Conservation (phyloP, 2,797 vertebrate genomes). For the Martes flavigula region DNA sequence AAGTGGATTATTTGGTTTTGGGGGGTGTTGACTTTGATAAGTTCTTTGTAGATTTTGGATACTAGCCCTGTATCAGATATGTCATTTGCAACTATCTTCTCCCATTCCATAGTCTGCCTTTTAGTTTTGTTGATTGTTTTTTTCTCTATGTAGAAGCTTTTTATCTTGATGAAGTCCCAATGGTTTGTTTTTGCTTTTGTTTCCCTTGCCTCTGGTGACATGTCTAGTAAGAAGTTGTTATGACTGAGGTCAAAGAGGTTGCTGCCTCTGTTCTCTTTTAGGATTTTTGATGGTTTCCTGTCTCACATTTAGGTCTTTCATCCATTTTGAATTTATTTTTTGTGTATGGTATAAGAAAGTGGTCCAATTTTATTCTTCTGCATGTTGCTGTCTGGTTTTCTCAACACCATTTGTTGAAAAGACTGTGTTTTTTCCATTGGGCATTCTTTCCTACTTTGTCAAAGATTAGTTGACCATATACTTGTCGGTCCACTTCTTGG, state of each 20-base stretch:
- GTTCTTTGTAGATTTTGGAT: neutral
- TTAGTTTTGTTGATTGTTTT: neutral
- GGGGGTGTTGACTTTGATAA: neutral
- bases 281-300: neutral
- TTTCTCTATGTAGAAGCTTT: neutral
- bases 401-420: neutral
- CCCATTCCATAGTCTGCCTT: neutral
- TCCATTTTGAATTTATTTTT: neutral
- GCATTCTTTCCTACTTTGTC: neutral
- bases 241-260: neutral
- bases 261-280: neutral
- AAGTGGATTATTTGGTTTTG: neutral
- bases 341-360: neutral
- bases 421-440: neutral
- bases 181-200: neutral
- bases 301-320: neutral
- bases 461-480: neutral
- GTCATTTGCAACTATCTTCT: neutral
- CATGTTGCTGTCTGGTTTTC: neutral
- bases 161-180: neutral
- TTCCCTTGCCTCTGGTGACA: neutral
- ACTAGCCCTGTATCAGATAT: neutral
- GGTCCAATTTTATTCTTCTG: neutral
- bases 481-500: neutral
- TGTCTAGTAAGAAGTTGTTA: neutral